These are phyloP conservation scores for Hemibagrus wyckioides DNA, from an alignment of 2,113 vertebrate genomes.

Conservation along the genomic window DNA sequence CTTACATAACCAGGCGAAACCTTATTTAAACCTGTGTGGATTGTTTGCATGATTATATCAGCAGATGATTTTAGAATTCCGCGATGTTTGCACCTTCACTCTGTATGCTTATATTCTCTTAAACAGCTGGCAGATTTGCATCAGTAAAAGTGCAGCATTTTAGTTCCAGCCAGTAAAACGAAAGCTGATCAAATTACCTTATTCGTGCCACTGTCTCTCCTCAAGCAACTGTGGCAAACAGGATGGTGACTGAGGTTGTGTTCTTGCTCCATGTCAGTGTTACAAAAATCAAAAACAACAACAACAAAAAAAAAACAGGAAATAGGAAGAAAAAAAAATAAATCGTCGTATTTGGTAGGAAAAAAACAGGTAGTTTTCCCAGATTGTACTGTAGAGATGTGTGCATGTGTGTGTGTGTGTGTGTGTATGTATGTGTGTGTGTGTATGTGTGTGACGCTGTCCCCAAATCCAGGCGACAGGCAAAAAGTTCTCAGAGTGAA, in stretches of 20 bases:
- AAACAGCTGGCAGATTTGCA: neutral
- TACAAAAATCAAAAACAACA: constrained; percentile 60
- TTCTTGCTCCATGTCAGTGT: constrained; percentile 75
- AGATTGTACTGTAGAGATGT: constrained; percentile 65
- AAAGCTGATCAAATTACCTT: constrained; percentile 68
- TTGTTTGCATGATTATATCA: neutral
- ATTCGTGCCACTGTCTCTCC: constrained; percentile 67
- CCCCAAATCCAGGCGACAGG: constrained; percentile 80
- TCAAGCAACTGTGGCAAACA: constrained; percentile 76
- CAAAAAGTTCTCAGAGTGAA: constrained; percentile 77
- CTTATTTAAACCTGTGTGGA: neutral
- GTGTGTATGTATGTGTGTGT: neutral
- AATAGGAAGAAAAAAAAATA: neutral
- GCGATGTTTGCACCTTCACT: neutral
- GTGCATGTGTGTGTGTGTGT: constrained; percentile 57
- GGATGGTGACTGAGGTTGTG: constrained; percentile 68
- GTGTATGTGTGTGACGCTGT: constrained; percentile 72
- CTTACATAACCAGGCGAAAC: neutral
- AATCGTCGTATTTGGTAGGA: constrained; percentile 65
- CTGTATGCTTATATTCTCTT: neutral
- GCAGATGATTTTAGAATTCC: neutral
- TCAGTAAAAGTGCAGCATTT: neutral
- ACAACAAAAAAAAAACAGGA: neutral
- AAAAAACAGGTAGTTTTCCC: constrained; percentile 76
- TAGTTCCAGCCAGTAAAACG: neutral